A percentile compares a stretch with the other conserved stretches of the same genome.
These are phyloP conservation scores for Onychostruthus taczanowskii DNA, from an alignment of 2,113 vertebrate genomes.

Conservation along the genomic window DNA sequence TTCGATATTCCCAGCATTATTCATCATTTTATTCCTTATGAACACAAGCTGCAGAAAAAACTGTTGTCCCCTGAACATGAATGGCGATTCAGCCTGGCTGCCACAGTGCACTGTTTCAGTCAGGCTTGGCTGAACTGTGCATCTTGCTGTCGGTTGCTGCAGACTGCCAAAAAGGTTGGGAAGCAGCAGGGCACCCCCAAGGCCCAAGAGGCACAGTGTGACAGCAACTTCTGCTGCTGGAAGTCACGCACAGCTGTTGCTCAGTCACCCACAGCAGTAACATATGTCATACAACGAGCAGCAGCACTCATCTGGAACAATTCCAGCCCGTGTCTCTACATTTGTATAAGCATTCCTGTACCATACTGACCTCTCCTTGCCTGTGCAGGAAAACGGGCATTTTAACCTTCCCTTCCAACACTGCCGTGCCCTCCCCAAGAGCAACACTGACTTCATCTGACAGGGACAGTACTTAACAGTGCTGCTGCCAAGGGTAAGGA, in stretches of 20 bases:
- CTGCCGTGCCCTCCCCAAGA: neutral
- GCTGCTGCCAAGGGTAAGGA: rapidly evolving
- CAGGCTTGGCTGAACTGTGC: neutral
- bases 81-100: rapidly evolving
- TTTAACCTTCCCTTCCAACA: neutral
- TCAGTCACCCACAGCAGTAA: neutral
- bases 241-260: neutral
- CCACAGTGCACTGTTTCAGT: neutral
- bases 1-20: rapidly evolving
- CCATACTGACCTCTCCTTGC: neutral
- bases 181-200: rapidly evolving
- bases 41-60: neutral
- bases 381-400: rapidly evolving
- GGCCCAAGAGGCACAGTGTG: neutral
- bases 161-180: neutral
- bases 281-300: neutral
- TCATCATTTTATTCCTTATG: neutral
- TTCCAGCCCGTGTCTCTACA: neutral
- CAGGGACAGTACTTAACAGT: neutral
- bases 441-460: neutral
- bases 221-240: neutral
- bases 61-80: neutral
- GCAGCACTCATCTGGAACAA: neutral
- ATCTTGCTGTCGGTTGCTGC: neutral
- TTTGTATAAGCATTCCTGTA: neutral